phyloP scores from a whole-genome alignment of 2,888 invertebrate genomes.

The Parnassius smintheus region DNA sequence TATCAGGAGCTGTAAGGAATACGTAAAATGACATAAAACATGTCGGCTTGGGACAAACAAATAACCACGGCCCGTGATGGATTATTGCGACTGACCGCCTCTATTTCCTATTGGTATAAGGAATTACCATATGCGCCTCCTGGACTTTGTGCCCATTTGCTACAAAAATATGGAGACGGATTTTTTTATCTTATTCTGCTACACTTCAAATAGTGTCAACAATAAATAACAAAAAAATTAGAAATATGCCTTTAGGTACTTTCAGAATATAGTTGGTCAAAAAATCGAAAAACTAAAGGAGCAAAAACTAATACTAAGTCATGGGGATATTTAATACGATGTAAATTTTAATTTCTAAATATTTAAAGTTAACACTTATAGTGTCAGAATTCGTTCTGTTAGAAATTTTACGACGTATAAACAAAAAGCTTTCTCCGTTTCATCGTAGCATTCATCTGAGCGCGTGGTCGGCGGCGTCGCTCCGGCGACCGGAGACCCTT shows the following conservation, averaged over 20 bases:
- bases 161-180: constrained; percentile 45
- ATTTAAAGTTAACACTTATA: no score
- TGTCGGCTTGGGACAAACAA: constrained; percentile 65
- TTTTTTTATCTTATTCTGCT: constrained; percentile 25
- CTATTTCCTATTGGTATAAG: constrained; percentile 81
- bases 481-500: constrained; percentile 74
- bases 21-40: constrained; percentile 78
- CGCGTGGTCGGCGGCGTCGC: constrained; percentile 58
- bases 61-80: constrained; percentile 69
- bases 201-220: no score
- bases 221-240: no score
- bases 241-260: no score
- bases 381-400: no score
- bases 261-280: no score
- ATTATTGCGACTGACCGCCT: constrained; percentile 80
- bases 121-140: constrained; percentile 79
- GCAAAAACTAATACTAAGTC: no score
- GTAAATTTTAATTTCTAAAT: no score
- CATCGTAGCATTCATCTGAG: constrained; percentile 41
- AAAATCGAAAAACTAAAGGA: no score
- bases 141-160: constrained; percentile 48
- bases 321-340: no score
- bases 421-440: constrained; percentile 36
- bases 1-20: constrained; percentile 81
- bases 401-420: no score